Base-by-base conservation (phyloP, 2,888 invertebrate genomes). In the Drosophila suboccidentalis region DNA sequence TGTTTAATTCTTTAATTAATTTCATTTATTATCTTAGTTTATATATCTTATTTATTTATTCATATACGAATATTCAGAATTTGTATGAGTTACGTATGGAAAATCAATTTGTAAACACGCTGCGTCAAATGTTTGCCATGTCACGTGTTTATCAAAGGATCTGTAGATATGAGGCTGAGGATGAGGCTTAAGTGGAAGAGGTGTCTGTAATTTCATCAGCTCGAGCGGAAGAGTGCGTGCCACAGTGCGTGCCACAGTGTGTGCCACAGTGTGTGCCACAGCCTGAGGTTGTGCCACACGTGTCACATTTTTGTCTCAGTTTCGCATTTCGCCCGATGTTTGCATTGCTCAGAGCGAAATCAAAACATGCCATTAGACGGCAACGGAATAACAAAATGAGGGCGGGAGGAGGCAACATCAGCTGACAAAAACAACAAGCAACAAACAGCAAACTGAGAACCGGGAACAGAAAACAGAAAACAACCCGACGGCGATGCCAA, bases 361-460 rank as follows among this genome's bases (percentile, higher is more conserved):
- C 89, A 84, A 83, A 88, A 77, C 87, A 77, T 71, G 82, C 84
- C 87, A 89, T 84, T 86, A 84, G 80, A 67, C 73, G 43, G 44
- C 49, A 39, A 8, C 26, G 73, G 47, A 58, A 64, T 58, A 66
- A 63, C 63, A 63, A 57, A 63, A 57, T 32, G 29, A 3, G 39
- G 1, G 15, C 0, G 15, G 26, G n/a, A 8, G 55, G 59, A 3
- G 41, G 38, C 64, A 67, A 58, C 53, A 39, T 13, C 60, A 75
- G 63, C 59, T 63, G 60, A 54, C 71, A 65, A 58, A 55, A 41
- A 65, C 51, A 67, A 65, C 60, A 61, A 51, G 60, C 66, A 36
- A 66, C 58, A 55, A 54, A 36, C 3, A 17, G n/a, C n/a, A 38
- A 19, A 41, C 41, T 8, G 4, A 22, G 11, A 34, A 34, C 22